phyloP scores from a whole-genome alignment of 92 coral and sea anemone genomes.

The Porites rus region DNA sequence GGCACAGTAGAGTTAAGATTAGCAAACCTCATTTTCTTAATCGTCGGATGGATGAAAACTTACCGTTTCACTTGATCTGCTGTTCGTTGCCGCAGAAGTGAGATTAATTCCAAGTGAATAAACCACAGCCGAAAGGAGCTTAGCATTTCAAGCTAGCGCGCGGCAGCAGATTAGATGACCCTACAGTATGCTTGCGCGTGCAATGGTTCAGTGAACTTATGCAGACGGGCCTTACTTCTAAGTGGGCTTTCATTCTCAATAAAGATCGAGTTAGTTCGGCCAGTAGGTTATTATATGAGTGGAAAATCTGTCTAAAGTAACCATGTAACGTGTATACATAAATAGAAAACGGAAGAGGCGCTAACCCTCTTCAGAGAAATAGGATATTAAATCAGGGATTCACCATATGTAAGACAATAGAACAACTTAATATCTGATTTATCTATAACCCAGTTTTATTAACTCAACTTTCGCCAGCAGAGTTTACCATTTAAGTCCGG shows the following conservation, averaged over 20 bases:
- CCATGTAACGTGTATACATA: too few species aligned
- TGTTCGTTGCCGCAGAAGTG: not conserved
- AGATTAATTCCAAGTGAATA: not conserved
- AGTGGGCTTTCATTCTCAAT: not conserved
- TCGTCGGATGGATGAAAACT: not conserved
- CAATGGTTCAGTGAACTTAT: not conserved
- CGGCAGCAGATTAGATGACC: not conserved
- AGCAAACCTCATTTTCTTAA: not conserved
- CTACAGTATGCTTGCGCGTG: not conserved
- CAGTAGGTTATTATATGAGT: not conserved
- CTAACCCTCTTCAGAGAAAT: not conserved
- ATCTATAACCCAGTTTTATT: too few species aligned
- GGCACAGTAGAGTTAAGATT: not conserved
- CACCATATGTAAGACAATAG: constrained; percentile 1
- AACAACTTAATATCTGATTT: not conserved
- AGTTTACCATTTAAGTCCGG: not conserved
- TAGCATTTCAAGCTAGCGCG: not conserved
- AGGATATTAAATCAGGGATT: not conserved
- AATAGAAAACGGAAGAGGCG: not conserved
- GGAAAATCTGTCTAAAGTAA: not conserved
- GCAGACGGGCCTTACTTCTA: too few species aligned
- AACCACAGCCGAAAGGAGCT: not conserved
- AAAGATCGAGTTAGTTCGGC: not conserved
- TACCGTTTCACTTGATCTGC: not conserved
- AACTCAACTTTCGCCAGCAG: not conserved